Evolutionary conservation across 2,888 invertebrate species (phyloP).

Genomic region (Terebella lapidaria): DNA sequence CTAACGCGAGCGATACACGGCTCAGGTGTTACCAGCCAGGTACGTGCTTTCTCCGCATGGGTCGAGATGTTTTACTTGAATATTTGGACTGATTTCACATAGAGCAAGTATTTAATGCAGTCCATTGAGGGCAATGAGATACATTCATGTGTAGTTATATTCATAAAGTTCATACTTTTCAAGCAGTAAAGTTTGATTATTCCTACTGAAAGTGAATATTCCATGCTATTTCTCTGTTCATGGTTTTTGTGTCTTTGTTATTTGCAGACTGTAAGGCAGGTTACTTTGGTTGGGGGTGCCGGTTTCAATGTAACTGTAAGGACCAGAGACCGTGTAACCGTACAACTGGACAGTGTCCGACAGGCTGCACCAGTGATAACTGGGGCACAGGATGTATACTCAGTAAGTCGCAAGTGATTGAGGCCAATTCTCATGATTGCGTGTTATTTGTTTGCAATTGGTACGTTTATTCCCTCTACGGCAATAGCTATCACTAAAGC

Average conservation of each 20-base stretch:
- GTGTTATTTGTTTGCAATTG: not conserved
- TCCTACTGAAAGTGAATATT: too few species aligned
- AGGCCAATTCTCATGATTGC: too few species aligned
- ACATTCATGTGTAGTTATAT: too few species aligned
- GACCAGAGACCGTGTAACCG: constrained; percentile 15
- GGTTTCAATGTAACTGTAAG: constrained; percentile 23
- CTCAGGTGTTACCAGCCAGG: constrained; percentile 10
- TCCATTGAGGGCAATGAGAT: too few species aligned
- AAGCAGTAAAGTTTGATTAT: too few species aligned
- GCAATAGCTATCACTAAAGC: not conserved
- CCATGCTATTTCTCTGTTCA: not conserved
- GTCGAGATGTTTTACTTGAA: too few species aligned
- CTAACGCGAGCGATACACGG: not conserved
- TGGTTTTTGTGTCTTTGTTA: not conserved
- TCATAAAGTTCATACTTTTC: too few species aligned
- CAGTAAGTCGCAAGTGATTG: constrained; percentile 17
- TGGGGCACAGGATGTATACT: constrained; percentile 27
- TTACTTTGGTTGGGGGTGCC: constrained; percentile 26
- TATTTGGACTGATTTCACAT: too few species aligned
- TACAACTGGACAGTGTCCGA: constrained; percentile 19
- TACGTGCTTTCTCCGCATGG: too few species aligned
- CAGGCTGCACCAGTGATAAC: constrained; percentile 11
- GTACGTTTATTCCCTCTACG: not conserved
- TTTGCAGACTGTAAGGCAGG: constrained; percentile 22
- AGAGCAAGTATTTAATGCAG: too few species aligned